Evolutionary conservation across 2,888 invertebrate genomes (phyloP).

Genomic region (Andrena chrysosceles): DNA sequence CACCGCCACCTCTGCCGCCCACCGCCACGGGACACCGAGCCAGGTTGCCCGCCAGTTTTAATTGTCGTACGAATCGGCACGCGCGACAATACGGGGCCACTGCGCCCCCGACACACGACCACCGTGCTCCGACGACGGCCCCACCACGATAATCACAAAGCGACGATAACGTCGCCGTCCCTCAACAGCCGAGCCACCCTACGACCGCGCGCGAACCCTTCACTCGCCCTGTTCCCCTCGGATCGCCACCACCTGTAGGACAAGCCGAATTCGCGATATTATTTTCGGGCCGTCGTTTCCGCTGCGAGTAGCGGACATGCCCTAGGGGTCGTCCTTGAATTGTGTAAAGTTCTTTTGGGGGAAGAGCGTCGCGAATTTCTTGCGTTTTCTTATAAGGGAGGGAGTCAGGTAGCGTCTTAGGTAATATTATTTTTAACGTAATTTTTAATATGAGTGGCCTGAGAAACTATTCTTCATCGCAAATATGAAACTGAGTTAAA

Average conservation of each 20-base stretch:
- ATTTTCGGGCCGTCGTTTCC: not conserved
- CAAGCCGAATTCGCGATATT: conserved; percentile 12
- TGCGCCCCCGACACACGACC: conserved; percentile 72
- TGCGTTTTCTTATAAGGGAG: no score
- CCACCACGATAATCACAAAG: conserved; percentile 67
- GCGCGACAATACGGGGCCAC: conserved; percentile 75
- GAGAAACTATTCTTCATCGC: no score
- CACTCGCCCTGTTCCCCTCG: conserved; percentile 30
- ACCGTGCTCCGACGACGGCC: conserved; percentile 70
- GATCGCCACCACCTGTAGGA: conserved; percentile 44
- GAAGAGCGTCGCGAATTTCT: not conserved
- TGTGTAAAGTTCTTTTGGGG: no score
- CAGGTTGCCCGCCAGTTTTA: conserved; percentile 85
- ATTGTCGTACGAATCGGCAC: conserved; percentile 78
- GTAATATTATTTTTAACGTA: no score
- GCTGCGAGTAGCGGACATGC: no score
- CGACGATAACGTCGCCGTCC: conserved; percentile 62
- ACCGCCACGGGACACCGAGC: conserved; percentile 83
- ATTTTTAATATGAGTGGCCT: no score
- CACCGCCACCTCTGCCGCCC: conserved; percentile 79
- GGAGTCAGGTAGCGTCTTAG: no score
- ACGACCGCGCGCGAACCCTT: conserved; percentile 28
- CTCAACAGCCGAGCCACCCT: conserved; percentile 45
- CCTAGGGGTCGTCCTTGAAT: no score
- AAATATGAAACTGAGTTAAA: no score